Conservation (phyloP, 92 coral and sea anemone genomes). For the Epizoanthus illoricatus region DNA sequence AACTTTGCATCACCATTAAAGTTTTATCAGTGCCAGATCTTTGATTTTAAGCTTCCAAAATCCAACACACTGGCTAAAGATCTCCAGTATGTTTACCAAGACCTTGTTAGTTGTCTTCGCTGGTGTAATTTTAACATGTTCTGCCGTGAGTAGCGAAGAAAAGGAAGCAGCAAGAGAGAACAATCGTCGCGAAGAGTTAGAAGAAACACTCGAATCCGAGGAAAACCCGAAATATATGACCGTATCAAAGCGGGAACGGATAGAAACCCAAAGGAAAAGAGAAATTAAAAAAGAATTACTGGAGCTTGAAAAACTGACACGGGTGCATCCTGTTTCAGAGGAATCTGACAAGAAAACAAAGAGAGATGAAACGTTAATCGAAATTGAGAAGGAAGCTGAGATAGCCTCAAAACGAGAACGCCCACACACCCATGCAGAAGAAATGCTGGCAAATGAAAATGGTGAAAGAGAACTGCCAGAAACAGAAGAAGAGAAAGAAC, state of each 20-base stretch:
- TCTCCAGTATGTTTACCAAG: background rate
- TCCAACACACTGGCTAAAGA: too few species aligned
- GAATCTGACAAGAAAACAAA: background rate
- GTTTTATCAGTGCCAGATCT: too few species aligned
- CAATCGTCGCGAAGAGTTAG: background rate
- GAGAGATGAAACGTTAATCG: background rate
- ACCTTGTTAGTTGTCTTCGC: background rate
- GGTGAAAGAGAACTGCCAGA: background rate
- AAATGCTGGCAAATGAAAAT: background rate
- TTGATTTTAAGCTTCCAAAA: too few species aligned
- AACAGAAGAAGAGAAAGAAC: background rate
- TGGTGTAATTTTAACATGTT: background rate
- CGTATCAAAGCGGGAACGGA: background rate
- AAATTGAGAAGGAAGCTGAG: background rate
- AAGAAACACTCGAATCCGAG: background rate
- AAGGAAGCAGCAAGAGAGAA: background rate
- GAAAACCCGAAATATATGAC: background rate
- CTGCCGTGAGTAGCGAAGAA: background rate
- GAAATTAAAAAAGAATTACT: background rate
- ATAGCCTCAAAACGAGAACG: too few species aligned
- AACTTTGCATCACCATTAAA: too few species aligned
- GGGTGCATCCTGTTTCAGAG: background rate
- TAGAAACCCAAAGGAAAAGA: conserved; percentile 14
- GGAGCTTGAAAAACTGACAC: too few species aligned
- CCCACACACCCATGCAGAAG: background rate